These are phyloP conservation scores for Heliconius hermathena DNA, from an alignment of 1,140 invertebrate genomes.

Conservation along the genomic window DNA sequence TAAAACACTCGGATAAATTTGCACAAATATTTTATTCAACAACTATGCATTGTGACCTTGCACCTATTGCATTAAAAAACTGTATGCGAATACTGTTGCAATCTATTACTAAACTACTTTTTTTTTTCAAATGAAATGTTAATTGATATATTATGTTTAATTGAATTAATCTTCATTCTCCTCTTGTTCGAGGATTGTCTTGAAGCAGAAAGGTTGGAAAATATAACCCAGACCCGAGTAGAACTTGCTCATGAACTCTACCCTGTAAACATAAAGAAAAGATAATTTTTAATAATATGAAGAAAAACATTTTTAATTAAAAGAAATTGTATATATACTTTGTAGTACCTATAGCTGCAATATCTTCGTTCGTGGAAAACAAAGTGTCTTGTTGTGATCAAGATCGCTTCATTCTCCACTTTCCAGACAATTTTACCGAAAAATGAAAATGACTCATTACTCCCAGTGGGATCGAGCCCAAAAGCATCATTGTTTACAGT, in stretches of 20 bases:
- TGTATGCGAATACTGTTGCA: constrained; percentile 57
- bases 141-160: constrained; percentile 18
- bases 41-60: constrained; percentile 57
- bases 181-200: constrained; percentile 87
- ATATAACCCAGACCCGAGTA: constrained; percentile 93
- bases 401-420: too few species aligned
- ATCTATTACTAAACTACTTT: constrained; percentile 54
- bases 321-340: too few species aligned
- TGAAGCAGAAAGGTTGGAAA: constrained; percentile 97
- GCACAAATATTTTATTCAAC: constrained; percentile 64
- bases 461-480: too few species aligned
- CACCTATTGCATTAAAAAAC: constrained; percentile 44
- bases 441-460: too few species aligned
- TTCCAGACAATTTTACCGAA: too few species aligned
- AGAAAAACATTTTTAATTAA: not conserved
- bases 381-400: too few species aligned
- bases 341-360: too few species aligned
- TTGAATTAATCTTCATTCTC: constrained; percentile 63
- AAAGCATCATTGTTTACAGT: too few species aligned
- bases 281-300: not conserved
- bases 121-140: constrained; percentile 34
- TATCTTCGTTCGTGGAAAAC: too few species aligned
- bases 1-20: constrained; percentile 48
- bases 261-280: constrained; percentile 72
- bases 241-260: constrained; percentile 95